Evolutionary conservation across 2,888 invertebrate species (phyloP).

Genomic region (Mactromeris polynyma): DNA sequence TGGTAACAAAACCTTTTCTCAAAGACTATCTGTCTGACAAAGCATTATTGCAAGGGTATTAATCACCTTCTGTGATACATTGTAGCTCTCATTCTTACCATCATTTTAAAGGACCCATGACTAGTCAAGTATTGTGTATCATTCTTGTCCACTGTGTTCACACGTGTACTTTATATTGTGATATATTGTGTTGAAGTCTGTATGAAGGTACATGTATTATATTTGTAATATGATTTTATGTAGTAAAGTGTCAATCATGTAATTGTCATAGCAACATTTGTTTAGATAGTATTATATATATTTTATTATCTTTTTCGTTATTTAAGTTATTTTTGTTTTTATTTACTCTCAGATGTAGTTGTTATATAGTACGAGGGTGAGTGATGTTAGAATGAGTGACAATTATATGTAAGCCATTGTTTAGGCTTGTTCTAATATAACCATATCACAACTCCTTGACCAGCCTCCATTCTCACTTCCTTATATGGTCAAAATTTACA

Average conservation of each 20-base stretch:
- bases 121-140: too few relatives aligned
- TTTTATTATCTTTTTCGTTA: neutral
- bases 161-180: too few relatives aligned
- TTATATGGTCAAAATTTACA: neutral
- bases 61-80: too few relatives aligned
- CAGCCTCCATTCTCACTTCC: neutral
- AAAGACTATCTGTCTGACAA: too few relatives aligned
- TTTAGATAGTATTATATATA: neutral
- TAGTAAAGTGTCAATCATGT: neutral
- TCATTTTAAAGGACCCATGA: too few relatives aligned
- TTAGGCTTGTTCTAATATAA: slow-evolving; percentile 5
- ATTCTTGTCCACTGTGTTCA: too few relatives aligned
- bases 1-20: too few relatives aligned
- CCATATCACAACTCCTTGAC: neutral
- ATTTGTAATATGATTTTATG: too few relatives aligned
- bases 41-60: too few relatives aligned
- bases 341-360: neutral
- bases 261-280: neutral
- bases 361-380: neutral
- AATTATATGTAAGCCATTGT: neutral
- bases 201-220: too few relatives aligned
- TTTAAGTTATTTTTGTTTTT: neutral
- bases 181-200: too few relatives aligned
- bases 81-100: too few relatives aligned
- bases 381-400: neutral